These are phyloP conservation scores for Daktulosphaira vitifoliae DNA, from an alignment of 1,140 invertebrate genomes.

Conservation along the genomic window DNA sequence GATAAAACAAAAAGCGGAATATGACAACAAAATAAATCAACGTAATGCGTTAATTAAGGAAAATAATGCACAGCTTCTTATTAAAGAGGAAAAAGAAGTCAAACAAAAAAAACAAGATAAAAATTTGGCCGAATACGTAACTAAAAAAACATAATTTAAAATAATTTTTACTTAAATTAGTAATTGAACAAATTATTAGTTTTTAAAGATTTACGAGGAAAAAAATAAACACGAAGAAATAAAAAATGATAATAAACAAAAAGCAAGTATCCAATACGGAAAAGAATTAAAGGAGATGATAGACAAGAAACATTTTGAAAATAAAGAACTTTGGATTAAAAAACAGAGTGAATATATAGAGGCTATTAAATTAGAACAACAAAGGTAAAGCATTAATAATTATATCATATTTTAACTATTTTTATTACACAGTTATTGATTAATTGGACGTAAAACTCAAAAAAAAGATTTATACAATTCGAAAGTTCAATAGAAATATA, in stretches of 20 bases:
- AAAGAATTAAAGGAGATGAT: neutral
- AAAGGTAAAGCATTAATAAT: neutral
- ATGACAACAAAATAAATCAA: neutral
- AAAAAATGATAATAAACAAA: neutral
- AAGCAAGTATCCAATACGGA: neutral
- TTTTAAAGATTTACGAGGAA: neutral
- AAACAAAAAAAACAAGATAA: constrained; percentile 2
- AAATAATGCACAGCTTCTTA: neutral
- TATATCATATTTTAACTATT: too few species aligned
- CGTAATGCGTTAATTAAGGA: neutral
- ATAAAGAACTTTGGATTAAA: neutral
- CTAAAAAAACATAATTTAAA: too few species aligned
- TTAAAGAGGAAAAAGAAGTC: neutral
- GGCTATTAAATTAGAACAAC: neutral
- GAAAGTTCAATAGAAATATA: too few species aligned
- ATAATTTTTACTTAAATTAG: too few species aligned
- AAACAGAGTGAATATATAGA: neutral
- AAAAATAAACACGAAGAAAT: neutral
- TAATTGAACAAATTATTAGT: neutral
- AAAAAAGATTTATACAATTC: too few species aligned
- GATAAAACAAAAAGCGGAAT: neutral
- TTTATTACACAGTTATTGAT: too few species aligned
- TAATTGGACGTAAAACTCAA: too few species aligned
- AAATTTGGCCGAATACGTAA: neutral
- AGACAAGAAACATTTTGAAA: neutral